Evolutionary conservation across 2,113 vertebrate genomes (phyloP).

Genomic region (Callionymus lyra): DNA sequence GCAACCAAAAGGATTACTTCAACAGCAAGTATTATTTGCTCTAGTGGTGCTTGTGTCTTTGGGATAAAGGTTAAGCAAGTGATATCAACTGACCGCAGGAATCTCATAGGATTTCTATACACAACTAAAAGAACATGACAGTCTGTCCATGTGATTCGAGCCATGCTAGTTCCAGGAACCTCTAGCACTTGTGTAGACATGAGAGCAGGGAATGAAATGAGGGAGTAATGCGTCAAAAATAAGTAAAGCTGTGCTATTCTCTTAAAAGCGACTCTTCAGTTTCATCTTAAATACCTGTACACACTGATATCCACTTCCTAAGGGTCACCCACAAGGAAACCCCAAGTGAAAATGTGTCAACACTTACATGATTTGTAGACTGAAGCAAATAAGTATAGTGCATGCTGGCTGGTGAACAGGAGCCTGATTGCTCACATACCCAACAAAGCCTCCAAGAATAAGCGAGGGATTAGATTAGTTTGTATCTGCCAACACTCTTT

Average conservation of each 20-base stretch:
- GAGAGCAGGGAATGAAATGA: constrained; percentile 42
- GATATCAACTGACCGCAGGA: neutral
- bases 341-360: constrained; percentile 1
- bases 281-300: constrained; percentile 9
- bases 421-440: constrained; percentile 54
- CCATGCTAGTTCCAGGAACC: constrained; percentile 46
- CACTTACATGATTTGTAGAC: constrained; percentile 23
- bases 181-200: constrained; percentile 53
- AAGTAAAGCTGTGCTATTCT: constrained; percentile 33
- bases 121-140: constrained; percentile 18
- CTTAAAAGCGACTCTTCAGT: constrained; percentile 28
- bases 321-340: neutral
- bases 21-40: constrained; percentile 1
- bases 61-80: constrained; percentile 7
- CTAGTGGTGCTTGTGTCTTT: constrained; percentile 7
- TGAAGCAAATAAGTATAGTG: too few species aligned
- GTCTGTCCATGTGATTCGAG: constrained; percentile 24
- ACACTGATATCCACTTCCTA: neutral
- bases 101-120: constrained; percentile 2
- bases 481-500: constrained; percentile 35
- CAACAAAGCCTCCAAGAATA: constrained; percentile 56
- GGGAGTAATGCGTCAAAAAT: constrained; percentile 22
- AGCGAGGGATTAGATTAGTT: constrained; percentile 51
- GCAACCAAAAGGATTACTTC: constrained; percentile 3
- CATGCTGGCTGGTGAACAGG: constrained; percentile 28